These are phyloP conservation scores for Syrista parreyssii DNA, from an alignment of 2,888 invertebrate species.

Conservation along the genomic window DNA sequence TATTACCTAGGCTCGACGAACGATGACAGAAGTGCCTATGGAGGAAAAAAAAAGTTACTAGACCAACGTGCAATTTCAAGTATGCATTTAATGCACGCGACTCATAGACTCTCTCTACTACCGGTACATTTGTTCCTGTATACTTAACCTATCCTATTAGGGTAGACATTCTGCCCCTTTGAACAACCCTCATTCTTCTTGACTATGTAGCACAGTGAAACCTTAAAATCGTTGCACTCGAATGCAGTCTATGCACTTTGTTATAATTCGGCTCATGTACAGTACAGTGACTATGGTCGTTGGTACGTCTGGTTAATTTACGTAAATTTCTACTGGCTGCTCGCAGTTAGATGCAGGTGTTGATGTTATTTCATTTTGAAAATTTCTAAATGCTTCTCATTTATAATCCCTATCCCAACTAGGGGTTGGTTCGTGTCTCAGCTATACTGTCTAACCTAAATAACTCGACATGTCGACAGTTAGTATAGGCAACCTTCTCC, in stretches of 20 bases:
- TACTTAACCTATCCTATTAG: not conserved
- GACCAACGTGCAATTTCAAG: conserved; percentile 51
- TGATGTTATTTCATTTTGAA: not conserved
- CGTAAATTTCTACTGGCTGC: not conserved
- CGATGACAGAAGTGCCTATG: not conserved
- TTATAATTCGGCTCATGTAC: not conserved
- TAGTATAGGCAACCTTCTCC: not conserved
- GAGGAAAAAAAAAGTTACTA: not conserved
- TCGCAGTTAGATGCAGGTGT: not conserved
- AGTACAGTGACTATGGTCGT: not conserved
- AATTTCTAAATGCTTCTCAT: not conserved
- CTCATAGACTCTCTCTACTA: conserved; percentile 21
- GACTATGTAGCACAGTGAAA: not conserved
- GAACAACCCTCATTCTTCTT: not conserved
- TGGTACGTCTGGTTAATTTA: not conserved
- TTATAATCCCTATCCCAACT: not conserved
- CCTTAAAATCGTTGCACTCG: not conserved
- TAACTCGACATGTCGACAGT: not conserved
- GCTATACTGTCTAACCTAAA: not conserved
- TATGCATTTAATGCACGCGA: conserved; percentile 60
- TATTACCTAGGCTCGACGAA: not conserved
- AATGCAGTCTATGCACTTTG: not conserved
- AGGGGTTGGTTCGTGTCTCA: not conserved
- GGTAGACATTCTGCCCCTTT: not conserved
- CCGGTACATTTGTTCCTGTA: not conserved